These are phyloP conservation scores for Drosophila neoperkinsi DNA, from an alignment of 2,888 invertebrate genomes.

Conservation along the genomic window DNA sequence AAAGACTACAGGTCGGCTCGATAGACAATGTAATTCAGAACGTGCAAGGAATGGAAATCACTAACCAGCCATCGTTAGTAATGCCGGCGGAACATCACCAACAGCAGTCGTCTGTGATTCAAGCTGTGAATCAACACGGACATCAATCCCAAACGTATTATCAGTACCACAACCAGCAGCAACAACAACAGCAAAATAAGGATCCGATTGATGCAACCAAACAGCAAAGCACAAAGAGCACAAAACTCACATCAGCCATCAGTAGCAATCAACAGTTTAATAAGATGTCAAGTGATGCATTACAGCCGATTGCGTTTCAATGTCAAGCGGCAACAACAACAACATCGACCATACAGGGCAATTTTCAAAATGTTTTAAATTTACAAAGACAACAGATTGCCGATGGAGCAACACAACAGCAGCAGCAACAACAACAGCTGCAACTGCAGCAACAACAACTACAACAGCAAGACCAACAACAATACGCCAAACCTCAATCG, in stretches of 20 bases:
- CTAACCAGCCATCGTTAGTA: conserved; percentile 48
- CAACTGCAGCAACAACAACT: conserved; percentile 44
- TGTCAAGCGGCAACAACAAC: conserved; percentile 44
- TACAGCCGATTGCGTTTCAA: conserved; percentile 32
- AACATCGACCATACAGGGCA: conserved; percentile 66
- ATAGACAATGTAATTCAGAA: conserved; percentile 19
- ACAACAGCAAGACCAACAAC: conserved; percentile 33
- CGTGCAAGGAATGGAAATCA: conserved; percentile 2
- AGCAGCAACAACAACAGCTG: conserved; percentile 43
- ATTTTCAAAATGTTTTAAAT: conserved; percentile 78
- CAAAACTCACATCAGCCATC: conserved; percentile 40
- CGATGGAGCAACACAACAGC: conserved; percentile 44
- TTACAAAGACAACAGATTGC: conserved; percentile 68
- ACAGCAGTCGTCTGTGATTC: conserved; percentile 28
- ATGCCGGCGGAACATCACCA: conserved; percentile 45
- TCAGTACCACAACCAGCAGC: conserved; percentile 18
- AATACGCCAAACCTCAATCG: conserved; percentile 50
- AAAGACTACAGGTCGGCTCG: conserved; percentile 14
- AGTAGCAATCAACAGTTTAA: conserved; percentile 33
- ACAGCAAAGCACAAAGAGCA: conserved; percentile 33
- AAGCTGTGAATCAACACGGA: conserved; percentile 50
- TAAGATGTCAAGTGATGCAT: conserved; percentile 12
- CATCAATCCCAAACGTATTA: conserved; percentile 44
- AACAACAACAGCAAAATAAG: conserved; percentile 22
- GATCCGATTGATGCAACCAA: conserved; percentile 33